phyloP scores from a whole-genome alignment of 1,140 invertebrate species.

The Megalopta genalis region DNA sequence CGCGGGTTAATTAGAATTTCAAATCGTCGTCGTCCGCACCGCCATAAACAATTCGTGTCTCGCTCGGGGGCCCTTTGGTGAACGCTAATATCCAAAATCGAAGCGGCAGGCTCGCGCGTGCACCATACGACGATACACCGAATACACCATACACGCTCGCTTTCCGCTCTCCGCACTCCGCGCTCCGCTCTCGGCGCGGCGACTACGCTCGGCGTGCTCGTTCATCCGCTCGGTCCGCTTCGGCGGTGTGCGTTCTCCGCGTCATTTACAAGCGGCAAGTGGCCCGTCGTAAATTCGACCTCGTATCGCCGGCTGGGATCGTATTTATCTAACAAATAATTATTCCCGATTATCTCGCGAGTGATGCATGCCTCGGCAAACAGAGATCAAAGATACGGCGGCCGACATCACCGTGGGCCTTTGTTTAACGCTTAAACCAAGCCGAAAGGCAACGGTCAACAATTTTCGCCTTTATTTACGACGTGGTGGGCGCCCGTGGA shows the following conservation, averaged over 20 bases:
- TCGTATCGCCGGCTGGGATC: conserved; percentile 71
- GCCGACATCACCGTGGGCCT: conserved; percentile 67
- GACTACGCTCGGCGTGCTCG: no score
- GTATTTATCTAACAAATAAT: conserved; percentile 78
- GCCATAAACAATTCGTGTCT: conserved; percentile 29
- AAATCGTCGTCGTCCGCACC: conserved; percentile 8
- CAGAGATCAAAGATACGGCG: conserved; percentile 74
- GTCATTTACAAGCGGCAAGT: conserved; percentile 64
- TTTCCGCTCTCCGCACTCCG: no score
- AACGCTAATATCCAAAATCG: conserved; percentile 12
- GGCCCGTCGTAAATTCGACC: conserved; percentile 70
- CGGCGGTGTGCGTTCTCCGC: conserved; percentile 22
- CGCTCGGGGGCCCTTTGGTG: background rate
- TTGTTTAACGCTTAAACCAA: conserved; percentile 74
- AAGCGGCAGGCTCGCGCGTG: background rate
- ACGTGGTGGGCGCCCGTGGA: conserved; percentile 52
- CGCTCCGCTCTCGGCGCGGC: no score
- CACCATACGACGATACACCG: no score
- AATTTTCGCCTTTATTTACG: conserved; percentile 78
- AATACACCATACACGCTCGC: no score
- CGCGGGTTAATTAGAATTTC: conserved; percentile 42
- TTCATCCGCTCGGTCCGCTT: no score
- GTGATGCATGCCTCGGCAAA: conserved; percentile 73
- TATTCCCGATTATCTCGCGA: conserved; percentile 74
- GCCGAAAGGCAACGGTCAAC: conserved; percentile 71